These are phyloP conservation scores for Smittia aterrima DNA, from an alignment of 2,888 invertebrate genomes.

Conservation along the genomic window DNA sequence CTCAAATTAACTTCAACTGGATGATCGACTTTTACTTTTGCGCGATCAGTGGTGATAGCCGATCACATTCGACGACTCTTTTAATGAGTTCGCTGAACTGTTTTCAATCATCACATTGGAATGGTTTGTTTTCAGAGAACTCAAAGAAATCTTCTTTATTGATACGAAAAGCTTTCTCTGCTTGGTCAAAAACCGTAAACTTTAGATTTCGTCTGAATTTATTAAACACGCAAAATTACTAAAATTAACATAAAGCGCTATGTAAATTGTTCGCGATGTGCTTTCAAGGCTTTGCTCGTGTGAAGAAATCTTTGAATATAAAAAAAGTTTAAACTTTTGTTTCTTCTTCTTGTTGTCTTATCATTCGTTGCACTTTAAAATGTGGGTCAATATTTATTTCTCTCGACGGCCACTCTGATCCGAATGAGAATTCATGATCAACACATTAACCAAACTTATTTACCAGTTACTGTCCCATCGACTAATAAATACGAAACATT, in stretches of 20 bases:
- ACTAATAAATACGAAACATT: not conserved
- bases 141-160: not conserved
- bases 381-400: not conserved
- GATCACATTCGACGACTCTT: not conserved
- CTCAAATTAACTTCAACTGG: not conserved
- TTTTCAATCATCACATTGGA: not conserved
- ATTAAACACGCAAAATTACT: not conserved
- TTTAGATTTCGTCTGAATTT: too few relatives aligned
- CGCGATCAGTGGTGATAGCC: not conserved
- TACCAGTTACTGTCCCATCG: not conserved
- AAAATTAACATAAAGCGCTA: not conserved
- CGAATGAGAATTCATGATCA: not conserved
- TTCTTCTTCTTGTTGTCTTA: not conserved
- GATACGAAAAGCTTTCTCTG: not conserved
- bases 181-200: not conserved
- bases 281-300: not conserved
- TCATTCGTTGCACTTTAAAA: not conserved
- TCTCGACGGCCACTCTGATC: not conserved
- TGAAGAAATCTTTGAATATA: not conserved
- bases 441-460: not conserved
- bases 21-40: constrained; percentile 20
- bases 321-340: not conserved
- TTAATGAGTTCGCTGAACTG: constrained; percentile 1
- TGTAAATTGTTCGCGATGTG: not conserved
- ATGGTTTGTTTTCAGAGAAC: not conserved